Evolutionary conservation across 2,113 vertebrate genomes (phyloP).

Genomic region (Antechinus flavipes): DNA sequence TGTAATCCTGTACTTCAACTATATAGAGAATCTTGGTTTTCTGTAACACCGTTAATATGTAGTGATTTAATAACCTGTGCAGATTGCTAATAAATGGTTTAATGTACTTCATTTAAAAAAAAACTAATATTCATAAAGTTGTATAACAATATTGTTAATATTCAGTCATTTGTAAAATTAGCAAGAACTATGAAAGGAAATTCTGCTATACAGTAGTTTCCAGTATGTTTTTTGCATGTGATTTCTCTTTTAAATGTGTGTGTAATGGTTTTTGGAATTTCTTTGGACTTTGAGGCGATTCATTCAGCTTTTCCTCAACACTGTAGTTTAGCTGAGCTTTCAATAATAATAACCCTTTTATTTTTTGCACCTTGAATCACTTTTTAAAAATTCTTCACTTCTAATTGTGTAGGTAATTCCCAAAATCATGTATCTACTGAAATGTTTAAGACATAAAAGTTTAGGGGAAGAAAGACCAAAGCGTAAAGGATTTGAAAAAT

Average conservation of each 20-base stretch:
- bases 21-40: not conserved
- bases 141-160: not conserved
- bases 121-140: not conserved
- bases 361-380: slow-evolving; percentile 43
- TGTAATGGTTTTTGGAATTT: slow-evolving; percentile 50
- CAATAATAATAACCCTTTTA: slow-evolving; percentile 14
- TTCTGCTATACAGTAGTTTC: not conserved
- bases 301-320: slow-evolving; percentile 50
- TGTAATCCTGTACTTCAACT: not conserved
- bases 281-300: slow-evolving; percentile 50
- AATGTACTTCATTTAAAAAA: slow-evolving; percentile 25
- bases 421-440: not conserved
- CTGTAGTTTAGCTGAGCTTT: slow-evolving; percentile 46
- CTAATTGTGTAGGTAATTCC: not conserved
- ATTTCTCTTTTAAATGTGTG: slow-evolving; percentile 55
- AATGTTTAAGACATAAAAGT: not conserved
- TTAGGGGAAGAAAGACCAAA: not conserved
- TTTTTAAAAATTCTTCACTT: not conserved
- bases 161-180: slow-evolving; percentile 18
- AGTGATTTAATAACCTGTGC: not conserved
- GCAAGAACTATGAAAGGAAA: slow-evolving; percentile 48
- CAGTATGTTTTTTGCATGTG: slow-evolving; percentile 22
- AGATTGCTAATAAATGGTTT: not conserved
- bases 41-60: not conserved
- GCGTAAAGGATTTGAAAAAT: slow-evolving; percentile 18